Conservation (phyloP, 2,113 vertebrate species). For the Probosciger aterrimus region DNA sequence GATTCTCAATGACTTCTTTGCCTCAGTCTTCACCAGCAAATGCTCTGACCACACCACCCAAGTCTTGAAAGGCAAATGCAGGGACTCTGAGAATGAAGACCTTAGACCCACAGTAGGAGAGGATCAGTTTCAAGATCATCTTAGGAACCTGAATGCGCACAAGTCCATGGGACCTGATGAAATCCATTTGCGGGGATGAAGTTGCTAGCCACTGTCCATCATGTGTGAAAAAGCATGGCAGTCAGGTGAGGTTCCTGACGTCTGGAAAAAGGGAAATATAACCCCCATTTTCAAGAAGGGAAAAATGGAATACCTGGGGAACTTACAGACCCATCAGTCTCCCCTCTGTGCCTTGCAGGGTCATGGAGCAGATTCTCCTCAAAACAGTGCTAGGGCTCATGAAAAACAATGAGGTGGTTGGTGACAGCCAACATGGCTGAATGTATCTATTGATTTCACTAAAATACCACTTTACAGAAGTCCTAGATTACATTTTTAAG, state of each 20-base stretch:
- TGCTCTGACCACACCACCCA: not conserved
- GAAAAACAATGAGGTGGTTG: not conserved
- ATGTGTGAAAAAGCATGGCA: not conserved
- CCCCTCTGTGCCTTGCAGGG: not conserved
- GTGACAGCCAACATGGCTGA: not conserved
- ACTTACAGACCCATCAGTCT: not conserved
- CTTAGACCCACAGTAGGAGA: not conserved
- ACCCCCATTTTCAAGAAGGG: not conserved
- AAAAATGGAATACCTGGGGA: not conserved
- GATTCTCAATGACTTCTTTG: not conserved
- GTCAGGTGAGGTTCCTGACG: not conserved
- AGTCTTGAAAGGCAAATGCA: not conserved
- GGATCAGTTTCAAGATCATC: not conserved
- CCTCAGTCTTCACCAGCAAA: not conserved
- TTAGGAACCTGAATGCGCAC: not conserved
- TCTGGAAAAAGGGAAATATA: not conserved
- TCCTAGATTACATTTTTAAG: not conserved
- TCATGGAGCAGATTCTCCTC: not conserved
- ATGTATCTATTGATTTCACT: not conserved
- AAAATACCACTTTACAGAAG: not conserved
- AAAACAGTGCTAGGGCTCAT: not conserved
- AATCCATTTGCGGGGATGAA: not conserved
- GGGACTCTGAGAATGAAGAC: not conserved
- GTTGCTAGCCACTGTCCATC: not conserved
- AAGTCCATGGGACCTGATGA: not conserved